These are phyloP conservation scores for Rhynchopsitta pachyrhyncha DNA, from an alignment of 2,113 vertebrate genomes.

Conservation along the genomic window DNA sequence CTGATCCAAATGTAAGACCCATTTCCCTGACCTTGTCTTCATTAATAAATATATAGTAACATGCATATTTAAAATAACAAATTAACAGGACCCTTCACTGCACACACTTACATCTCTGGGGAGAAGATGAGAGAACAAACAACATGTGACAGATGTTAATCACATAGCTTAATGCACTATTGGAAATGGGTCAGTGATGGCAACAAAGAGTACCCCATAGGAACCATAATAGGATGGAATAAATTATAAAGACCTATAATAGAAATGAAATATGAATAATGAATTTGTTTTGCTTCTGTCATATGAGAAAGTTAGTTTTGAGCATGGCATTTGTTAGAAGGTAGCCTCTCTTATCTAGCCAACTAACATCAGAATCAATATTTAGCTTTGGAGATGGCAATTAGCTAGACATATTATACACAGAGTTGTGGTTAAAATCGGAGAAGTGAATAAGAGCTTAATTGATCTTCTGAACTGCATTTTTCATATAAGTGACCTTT, in stretches of 20 bases:
- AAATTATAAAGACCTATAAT: neutral
- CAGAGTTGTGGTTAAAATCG: neutral
- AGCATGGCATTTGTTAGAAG: neutral
- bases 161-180: conserved; percentile 12
- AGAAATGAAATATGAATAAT: neutral
- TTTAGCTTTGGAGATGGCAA: neutral
- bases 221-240: neutral
- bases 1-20: neutral
- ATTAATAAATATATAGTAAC: neutral
- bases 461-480: neutral
- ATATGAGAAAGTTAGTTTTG: neutral
- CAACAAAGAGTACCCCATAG: neutral
- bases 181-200: conserved; percentile 1
- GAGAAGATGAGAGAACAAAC: conserved; percentile 21
- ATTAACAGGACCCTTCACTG: conserved; percentile 4
- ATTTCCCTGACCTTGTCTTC: neutral
- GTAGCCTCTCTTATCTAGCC: neutral
- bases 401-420: neutral
- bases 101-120: conserved; percentile 6
- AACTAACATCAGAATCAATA: neutral
- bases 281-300: neutral
- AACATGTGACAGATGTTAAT: conserved; percentile 49
- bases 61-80: conserved; percentile 11
- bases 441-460: neutral
- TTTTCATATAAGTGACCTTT: neutral